Base-by-base conservation (phyloP, 2,113 vertebrate species). In the Aspidoscelis tigris region DNA sequence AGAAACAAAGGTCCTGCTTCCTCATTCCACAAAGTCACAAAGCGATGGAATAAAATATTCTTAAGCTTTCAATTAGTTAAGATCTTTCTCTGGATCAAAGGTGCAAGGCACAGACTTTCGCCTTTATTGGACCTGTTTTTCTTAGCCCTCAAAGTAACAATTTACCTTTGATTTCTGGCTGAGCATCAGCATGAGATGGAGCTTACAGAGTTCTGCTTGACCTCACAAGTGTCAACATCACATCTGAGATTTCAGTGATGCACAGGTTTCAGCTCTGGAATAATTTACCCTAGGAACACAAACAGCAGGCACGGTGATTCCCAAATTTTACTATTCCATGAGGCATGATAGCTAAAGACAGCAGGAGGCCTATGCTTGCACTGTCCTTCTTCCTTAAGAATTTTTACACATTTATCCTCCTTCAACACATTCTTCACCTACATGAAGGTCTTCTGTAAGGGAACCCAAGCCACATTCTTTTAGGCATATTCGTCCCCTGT, bases 51-150 rank as follows among this genome's bases (percentile, higher is more conserved):
- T 61, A 87, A 91, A 76, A 50, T 79, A 47, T 80, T 87, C 79
- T 44, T 75, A 21, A 81, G 39, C 47, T 81, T 66, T 88, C 80
- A 87, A 81, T 55, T 78, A 86, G 88, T 66, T n/a, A 77, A 74
- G 43, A 66, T 68, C 81, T 85, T 89, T 64, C 78, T 80, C n/a
- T 80, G 61, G 9, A 92, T 87, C 7, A 75, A 69, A 91, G 89
- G 66, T 65, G 78, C 2, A 22, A 79, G 77, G 76, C 78, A 72
- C 76, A 80, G 66, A 71, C 85, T 84, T 85, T 33, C 73, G 80
- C 76, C 53, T 84, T 76, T 65, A 89, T 88, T 83, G 87, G 81
- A 65, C 84, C 82, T 43, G 84, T 88, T 87, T 85, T 41, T 70
- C 69, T 61, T 61, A 81, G 86, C 33, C 85, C 84, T 90, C 77